These are phyloP conservation scores for Pyrrhosoma nymphula DNA, from an alignment of 2,888 invertebrate species.

Conservation along the genomic window DNA sequence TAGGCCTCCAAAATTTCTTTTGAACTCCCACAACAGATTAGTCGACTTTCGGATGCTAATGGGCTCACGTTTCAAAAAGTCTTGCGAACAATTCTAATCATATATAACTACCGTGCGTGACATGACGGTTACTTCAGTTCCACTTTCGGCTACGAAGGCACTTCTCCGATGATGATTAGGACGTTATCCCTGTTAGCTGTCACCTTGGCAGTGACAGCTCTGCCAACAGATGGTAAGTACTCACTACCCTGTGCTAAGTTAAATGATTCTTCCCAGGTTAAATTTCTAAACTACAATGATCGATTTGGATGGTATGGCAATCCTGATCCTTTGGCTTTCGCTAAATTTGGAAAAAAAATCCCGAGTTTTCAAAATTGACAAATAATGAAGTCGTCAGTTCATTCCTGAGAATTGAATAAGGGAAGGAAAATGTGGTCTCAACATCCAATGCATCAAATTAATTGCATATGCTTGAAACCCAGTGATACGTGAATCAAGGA, in stretches of 20 bases:
- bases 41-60: neutral
- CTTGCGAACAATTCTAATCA: neutral
- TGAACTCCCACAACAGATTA: neutral
- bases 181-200: neutral
- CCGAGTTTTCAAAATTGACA: too few relatives aligned
- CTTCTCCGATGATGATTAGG: neutral
- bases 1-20: neutral
- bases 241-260: neutral
- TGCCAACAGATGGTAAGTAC: neutral
- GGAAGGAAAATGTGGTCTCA: too few relatives aligned
- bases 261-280: neutral
- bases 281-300: too few relatives aligned
- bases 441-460: too few relatives aligned
- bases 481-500: too few relatives aligned
- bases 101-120: neutral
- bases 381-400: too few relatives aligned
- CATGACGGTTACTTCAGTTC: neutral
- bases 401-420: too few relatives aligned
- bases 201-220: neutral
- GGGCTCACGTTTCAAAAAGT: neutral
- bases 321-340: too few relatives aligned
- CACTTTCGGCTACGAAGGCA: too few relatives aligned
- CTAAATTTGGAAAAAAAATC: too few relatives aligned
- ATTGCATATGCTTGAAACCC: too few relatives aligned
- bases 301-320: too few relatives aligned